These are phyloP conservation scores for Enteromius argenteus DNA, from an alignment of 2,797 vertebrate genomes.

Conservation along the genomic window DNA sequence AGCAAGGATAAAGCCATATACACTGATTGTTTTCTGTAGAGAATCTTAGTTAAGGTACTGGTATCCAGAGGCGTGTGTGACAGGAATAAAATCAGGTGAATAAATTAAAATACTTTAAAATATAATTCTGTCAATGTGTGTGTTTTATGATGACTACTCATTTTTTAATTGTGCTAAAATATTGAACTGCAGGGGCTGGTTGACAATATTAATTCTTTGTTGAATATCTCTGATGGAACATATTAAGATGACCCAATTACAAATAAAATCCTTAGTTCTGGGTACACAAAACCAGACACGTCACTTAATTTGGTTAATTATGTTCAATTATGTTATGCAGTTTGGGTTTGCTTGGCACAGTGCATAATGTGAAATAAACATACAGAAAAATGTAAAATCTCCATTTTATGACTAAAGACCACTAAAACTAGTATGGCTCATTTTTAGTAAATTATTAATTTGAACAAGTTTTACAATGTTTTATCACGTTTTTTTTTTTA, in stretches of 20 bases:
- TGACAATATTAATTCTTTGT: neutral
- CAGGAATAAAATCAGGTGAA: slow-evolving; percentile 9
- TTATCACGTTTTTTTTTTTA: neutral
- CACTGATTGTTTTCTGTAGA: neutral
- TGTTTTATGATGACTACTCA: neutral
- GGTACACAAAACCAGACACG: neutral
- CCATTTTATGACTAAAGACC: neutral
- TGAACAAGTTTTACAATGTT: neutral
- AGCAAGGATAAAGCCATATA: neutral
- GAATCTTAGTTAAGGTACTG: neutral
- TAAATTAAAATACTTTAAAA: slow-evolving; percentile 5
- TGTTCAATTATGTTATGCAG: neutral
- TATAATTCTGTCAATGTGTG: neutral
- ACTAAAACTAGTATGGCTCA: neutral
- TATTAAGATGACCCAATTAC: neutral
- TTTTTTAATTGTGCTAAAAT: neutral
- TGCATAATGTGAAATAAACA: neutral
- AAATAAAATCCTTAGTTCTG: neutral
- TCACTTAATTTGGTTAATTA: neutral
- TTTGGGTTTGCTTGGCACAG: neutral
- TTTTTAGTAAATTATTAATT: neutral
- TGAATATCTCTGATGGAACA: neutral
- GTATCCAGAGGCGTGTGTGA: neutral
- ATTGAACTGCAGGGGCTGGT: neutral
- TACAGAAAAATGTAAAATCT: neutral